A percentile compares a stretch with the other conserved stretches of the same genome.
Evolutionary conservation across 2,888 invertebrate species (phyloP).

Genomic region (Allolobophora icterica): DNA sequence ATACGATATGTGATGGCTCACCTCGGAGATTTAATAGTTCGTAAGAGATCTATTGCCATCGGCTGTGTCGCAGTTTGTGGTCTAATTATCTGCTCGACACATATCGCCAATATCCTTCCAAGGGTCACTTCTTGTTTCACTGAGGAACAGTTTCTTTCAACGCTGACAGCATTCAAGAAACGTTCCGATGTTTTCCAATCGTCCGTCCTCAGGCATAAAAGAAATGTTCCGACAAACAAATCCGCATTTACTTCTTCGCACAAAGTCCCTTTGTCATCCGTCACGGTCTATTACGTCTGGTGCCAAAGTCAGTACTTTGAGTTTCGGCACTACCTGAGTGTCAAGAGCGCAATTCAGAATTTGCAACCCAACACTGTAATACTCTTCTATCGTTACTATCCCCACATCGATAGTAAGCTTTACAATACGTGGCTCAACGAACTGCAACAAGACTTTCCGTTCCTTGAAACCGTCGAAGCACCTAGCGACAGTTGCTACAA

Average conservation of each 20-base stretch:
- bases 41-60: not conserved
- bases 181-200: not conserved
- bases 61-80: not conserved
- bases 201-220: not conserved
- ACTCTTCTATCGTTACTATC: slow-evolving; percentile 50
- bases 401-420: slow-evolving; percentile 47
- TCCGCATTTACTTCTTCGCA: not conserved
- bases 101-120: not conserved
- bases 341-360: slow-evolving; percentile 46
- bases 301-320: slow-evolving; percentile 53
- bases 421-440: slow-evolving; percentile 54
- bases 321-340: slow-evolving; percentile 57
- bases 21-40: not conserved
- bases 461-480: slow-evolving; percentile 45
- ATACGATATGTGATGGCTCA: not conserved
- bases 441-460: slow-evolving; percentile 51
- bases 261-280: not conserved
- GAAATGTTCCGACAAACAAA: not conserved
- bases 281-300: slow-evolving; percentile 55
- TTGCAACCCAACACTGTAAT: slow-evolving; percentile 55
- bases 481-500: slow-evolving; percentile 40
- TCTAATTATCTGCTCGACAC: not conserved
- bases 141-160: not conserved
- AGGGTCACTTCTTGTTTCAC: not conserved
- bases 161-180: not conserved